phyloP scores from a whole-genome alignment of 2,888 invertebrate species.

The Cephus pulcher region DNA sequence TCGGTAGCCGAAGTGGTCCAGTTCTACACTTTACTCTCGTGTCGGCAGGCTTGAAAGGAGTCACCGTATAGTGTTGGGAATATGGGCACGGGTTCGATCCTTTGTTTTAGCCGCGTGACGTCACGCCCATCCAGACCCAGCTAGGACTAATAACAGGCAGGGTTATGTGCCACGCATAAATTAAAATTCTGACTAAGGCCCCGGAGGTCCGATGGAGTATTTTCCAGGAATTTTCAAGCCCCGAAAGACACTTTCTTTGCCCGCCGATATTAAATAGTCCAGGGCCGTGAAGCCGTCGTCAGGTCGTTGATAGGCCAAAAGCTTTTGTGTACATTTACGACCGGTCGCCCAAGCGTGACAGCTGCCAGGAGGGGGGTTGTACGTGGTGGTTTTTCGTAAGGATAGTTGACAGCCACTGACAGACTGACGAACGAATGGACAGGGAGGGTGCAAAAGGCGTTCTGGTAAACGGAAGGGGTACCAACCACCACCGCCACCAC shows the following conservation, averaged over 20 bases:
- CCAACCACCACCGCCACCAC: constrained; percentile 22
- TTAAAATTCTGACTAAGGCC: constrained; percentile 43
- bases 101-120: constrained; percentile 65
- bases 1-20: not conserved
- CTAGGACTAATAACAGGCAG: constrained; percentile 61
- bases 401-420: constrained; percentile 53
- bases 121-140: constrained; percentile 54
- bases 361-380: not conserved
- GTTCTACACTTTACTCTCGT: not conserved
- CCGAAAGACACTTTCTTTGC: not conserved
- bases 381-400: constrained; percentile 10
- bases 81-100: constrained; percentile 49
- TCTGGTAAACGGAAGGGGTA: constrained; percentile 50
- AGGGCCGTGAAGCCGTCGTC: not conserved
- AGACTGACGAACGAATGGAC: constrained; percentile 43
- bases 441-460: constrained; percentile 56
- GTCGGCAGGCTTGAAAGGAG: constrained; percentile 55
- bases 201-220: not conserved
- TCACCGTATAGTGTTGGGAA: constrained; percentile 32
- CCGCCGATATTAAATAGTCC: not conserved
- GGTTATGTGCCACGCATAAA: constrained; percentile 59
- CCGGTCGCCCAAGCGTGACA: not conserved
- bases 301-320: not conserved
- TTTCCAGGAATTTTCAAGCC: constrained; percentile 39
- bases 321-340: not conserved